Percentiles rank a stretch among this genome's conserved stretches.
phyloP scores from a whole-genome alignment of 2,797 vertebrate species.

The Gallirallus australis region DNA sequence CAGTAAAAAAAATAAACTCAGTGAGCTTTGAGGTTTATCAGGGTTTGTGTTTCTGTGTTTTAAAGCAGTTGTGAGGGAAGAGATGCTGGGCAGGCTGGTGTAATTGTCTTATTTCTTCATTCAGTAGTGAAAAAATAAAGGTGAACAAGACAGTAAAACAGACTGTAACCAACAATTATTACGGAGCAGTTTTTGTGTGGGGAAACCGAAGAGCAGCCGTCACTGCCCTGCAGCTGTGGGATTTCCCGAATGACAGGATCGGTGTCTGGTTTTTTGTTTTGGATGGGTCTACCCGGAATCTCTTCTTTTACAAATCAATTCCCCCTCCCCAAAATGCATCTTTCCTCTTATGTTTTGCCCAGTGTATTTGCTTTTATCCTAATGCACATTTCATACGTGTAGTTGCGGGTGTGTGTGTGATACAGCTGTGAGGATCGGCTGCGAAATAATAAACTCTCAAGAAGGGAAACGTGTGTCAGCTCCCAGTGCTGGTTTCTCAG shows the following conservation, averaged over 20 bases:
- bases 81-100: background rate
- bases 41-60: background rate
- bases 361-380: background rate
- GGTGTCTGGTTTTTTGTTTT: background rate
- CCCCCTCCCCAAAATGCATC: background rate
- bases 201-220: background rate
- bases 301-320: background rate
- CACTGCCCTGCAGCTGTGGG: background rate
- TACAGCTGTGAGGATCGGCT: background rate
- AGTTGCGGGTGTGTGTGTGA: background rate
- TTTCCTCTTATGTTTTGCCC: conserved; percentile 16
- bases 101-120: background rate
- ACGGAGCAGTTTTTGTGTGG: background rate
- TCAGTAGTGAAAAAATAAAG: background rate
- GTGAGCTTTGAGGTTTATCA: too few relatives aligned
- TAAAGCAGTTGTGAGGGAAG: background rate
- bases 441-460: background rate
- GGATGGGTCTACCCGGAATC: background rate
- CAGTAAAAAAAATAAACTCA: background rate
- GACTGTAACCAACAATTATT: background rate
- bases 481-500: background rate
- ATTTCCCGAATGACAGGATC: background rate
- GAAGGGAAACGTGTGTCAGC: background rate
- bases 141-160: background rate
- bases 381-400: background rate